phyloP scores from a whole-genome alignment of 2,113 vertebrate genomes.

The Clarias magur region DNA sequence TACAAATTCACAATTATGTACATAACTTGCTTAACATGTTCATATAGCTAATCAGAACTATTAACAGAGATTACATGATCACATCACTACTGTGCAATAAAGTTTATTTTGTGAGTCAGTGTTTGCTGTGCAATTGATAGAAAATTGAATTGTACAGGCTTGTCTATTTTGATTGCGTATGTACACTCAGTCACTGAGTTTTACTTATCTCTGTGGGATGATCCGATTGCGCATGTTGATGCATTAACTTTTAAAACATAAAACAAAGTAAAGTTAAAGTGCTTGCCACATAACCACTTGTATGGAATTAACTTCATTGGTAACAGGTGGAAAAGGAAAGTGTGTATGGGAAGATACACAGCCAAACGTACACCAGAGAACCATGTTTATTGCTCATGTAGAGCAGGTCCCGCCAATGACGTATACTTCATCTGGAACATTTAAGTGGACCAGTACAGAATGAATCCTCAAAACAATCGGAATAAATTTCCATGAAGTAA shows the following conservation, averaged over 20 bases:
- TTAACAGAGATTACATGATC: background rate
- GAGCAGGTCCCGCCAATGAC: background rate
- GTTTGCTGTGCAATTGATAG: background rate
- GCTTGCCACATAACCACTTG: background rate
- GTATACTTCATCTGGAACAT: background rate
- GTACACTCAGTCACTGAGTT: background rate
- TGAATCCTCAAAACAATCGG: background rate
- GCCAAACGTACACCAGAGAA: background rate
- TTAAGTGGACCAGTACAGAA: background rate
- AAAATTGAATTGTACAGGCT: background rate
- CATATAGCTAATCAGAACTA: background rate
- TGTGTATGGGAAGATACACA: background rate
- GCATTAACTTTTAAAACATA: background rate
- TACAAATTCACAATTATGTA: background rate
- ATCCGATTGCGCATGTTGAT: background rate
- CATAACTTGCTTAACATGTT: background rate
- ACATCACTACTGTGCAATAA: background rate
- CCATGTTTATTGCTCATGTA: background rate
- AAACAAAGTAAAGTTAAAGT: background rate
- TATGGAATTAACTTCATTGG: background rate
- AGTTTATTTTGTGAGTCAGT: background rate
- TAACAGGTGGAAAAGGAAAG: background rate
- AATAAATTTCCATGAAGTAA: background rate
- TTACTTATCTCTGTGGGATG: background rate
- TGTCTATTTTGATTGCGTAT: background rate